A percentile compares a stretch with the other conserved stretches of the same genome.
These are phyloP conservation scores for Odontothrips loti DNA, from an alignment of 2,888 invertebrate species.

Conservation along the genomic window DNA sequence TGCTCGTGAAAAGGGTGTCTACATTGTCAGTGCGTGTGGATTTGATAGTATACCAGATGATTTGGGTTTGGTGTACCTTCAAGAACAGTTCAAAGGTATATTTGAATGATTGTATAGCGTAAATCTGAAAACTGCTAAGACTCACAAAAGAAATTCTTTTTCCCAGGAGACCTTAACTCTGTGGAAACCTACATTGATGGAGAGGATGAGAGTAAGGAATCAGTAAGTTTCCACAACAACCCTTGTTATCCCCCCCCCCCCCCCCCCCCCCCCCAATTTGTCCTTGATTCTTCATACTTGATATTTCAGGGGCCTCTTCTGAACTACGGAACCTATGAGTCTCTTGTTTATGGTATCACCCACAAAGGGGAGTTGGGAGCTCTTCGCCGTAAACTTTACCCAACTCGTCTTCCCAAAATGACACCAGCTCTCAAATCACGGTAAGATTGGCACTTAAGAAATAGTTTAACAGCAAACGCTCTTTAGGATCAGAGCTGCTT, in stretches of 20 bases:
- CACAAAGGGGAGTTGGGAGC: slow-evolving; percentile 58
- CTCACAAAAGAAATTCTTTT: background rate
- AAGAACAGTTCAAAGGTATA: slow-evolving; percentile 69
- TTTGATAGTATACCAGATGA: slow-evolving; percentile 90
- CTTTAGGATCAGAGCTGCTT: background rate
- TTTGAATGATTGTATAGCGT: too few relatives aligned
- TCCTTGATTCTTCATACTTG: background rate
- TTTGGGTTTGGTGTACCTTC: slow-evolving; percentile 73
- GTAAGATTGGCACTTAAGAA: slow-evolving; percentile 44
- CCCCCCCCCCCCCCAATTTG: too few relatives aligned
- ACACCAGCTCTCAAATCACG: slow-evolving; percentile 57
- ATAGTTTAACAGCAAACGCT: slow-evolving; percentile 9
- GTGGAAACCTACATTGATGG: slow-evolving; percentile 64
- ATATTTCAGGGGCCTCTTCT: slow-evolving; percentile 52
- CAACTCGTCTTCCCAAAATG: slow-evolving; percentile 58
- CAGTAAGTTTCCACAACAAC: background rate
- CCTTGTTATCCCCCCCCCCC: background rate
- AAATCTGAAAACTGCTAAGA: too few relatives aligned
- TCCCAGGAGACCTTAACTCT: slow-evolving; percentile 66
- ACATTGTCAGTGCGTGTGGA: slow-evolving; percentile 86
- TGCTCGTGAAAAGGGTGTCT: slow-evolving; percentile 76
- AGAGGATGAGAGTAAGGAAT: slow-evolving; percentile 13
- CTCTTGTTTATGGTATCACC: slow-evolving; percentile 72
- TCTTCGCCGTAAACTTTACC: slow-evolving; percentile 64
- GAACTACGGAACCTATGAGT: slow-evolving; percentile 88